Percentiles rank a stretch among this genome's conserved stretches.
Conservation (phyloP, 2,797 vertebrate genomes). For the Gambusia yucatana region DNA sequence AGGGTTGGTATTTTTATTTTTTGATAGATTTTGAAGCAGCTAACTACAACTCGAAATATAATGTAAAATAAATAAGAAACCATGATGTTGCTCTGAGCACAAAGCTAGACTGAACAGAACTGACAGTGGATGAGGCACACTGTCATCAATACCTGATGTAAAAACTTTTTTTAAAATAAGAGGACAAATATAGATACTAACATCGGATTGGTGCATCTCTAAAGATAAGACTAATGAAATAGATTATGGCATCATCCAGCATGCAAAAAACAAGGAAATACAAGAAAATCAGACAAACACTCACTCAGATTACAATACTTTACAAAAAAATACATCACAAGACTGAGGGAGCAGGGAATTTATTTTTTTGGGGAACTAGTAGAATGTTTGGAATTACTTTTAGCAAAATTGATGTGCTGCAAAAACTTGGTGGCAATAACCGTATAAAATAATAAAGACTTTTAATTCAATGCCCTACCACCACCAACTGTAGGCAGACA, state of each 20-base stretch:
- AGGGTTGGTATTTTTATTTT: not conserved
- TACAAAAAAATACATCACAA: not conserved
- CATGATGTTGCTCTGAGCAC: too few relatives aligned
- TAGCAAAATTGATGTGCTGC: not conserved
- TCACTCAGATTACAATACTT: conserved; percentile 1
- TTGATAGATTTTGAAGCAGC: not conserved
- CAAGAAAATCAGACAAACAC: not conserved
- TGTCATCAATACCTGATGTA: too few relatives aligned
- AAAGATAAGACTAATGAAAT: not conserved
- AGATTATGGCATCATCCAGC: not conserved
- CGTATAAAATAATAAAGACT: not conserved
- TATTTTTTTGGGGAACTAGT: not conserved
- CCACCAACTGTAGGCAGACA: conserved; percentile 4
- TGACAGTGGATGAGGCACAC: too few relatives aligned
- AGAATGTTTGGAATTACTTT: not conserved
- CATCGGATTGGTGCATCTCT: not conserved
- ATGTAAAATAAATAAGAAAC: too few relatives aligned
- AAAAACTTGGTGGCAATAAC: not conserved
- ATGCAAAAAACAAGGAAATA: not conserved
- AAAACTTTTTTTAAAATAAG: too few relatives aligned
- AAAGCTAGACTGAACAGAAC: too few relatives aligned
- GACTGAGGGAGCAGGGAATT: not conserved
- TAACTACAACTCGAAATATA: not conserved
- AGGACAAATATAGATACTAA: too few relatives aligned
- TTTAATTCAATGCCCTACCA: not conserved